Base-by-base conservation (phyloP, 2,888 invertebrate species). In the Limnephilus lunatus region DNA sequence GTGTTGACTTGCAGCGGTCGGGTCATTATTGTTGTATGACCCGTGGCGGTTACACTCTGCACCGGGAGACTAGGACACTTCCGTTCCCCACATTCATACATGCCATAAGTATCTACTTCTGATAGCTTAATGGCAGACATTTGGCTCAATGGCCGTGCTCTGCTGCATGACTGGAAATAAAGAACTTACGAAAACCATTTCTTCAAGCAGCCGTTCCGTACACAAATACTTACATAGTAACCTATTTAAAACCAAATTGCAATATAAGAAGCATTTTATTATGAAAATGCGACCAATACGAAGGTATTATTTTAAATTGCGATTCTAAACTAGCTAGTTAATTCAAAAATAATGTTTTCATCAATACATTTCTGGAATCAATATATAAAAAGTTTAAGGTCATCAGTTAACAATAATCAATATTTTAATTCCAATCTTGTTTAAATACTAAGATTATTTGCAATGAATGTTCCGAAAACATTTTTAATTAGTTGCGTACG, bases 1-100 rank as follows among this genome's bases (percentile, higher is more conserved):
- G 68, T n/a, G 19, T 68, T 68, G 68, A n/a, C 85, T 86, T 44
- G 3, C 2, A n/a, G 48, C 44, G 86, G 35, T 86, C n/a, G 86
- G 86, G 86, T 86, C 86, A 86, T 86, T 86, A 86, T 86, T 86
- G 86, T 86, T 86, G 86, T 86, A 86, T 44, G 86, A 86, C 86
- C 86, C 86, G 39, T 86, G 86, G 86, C 86, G 48, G 48, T 86
- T 86, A 86, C 19, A 68, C 68, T 68, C 25, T 68, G 68, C 68
- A 83, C 83, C 83, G 83, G 83, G 83, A 83, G 32, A 83, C 83
- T 35, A 44, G 86, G 44, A 44, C 44, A 86, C 25, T 44, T 86
- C 86, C 86, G 86, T 86, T 44, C n/a, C 30, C 86, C 44, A 44
- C 86, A 86, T 86, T 44, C 39, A 30, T 86, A 44, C 86, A 44